These are phyloP conservation scores for Lordiphosa andalusiaca DNA, from an alignment of 2,888 invertebrate species.

Conservation along the genomic window DNA sequence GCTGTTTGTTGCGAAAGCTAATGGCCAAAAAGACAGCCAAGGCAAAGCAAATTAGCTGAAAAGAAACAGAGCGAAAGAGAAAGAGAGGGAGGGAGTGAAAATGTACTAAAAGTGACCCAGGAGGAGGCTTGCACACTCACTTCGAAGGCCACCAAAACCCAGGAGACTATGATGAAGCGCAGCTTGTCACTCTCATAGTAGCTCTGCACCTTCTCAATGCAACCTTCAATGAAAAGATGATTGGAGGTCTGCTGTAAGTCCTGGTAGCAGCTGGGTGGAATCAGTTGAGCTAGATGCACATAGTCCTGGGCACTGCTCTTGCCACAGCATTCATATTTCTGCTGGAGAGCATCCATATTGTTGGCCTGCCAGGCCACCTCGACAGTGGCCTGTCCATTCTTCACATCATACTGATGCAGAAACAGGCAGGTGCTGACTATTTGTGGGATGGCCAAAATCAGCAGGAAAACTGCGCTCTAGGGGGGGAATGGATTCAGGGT, in stretches of 20 bases:
- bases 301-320: slow-evolving; percentile 76
- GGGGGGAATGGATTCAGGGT: slow-evolving; percentile 73
- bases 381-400: slow-evolving; percentile 82
- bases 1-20: slow-evolving; percentile 75
- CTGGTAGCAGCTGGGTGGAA: slow-evolving; percentile 72
- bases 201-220: slow-evolving; percentile 59
- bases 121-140: slow-evolving; percentile 78
- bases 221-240: slow-evolving; percentile 64
- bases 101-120: no score
- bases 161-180: slow-evolving; percentile 84
- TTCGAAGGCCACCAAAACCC: slow-evolving; percentile 86
- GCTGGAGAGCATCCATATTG: slow-evolving; percentile 72
- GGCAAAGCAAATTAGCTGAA: slow-evolving; percentile 67
- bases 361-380: slow-evolving; percentile 80
- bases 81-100: no score
- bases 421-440: slow-evolving; percentile 85
- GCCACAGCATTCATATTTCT: slow-evolving; percentile 77
- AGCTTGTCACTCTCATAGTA: slow-evolving; percentile 79
- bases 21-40: slow-evolving; percentile 66
- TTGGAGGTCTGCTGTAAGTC: slow-evolving; percentile 45
- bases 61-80: neutral
- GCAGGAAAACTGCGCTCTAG: slow-evolving; percentile 87
- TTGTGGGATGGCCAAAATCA: slow-evolving; percentile 87
- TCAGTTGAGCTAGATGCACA: slow-evolving; percentile 50
- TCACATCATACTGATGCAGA: slow-evolving; percentile 83